Percentiles rank a stretch among this genome's conserved stretches.
phyloP scores from a whole-genome alignment of 2,888 invertebrate genomes.

The Sylvicola cinctus region DNA sequence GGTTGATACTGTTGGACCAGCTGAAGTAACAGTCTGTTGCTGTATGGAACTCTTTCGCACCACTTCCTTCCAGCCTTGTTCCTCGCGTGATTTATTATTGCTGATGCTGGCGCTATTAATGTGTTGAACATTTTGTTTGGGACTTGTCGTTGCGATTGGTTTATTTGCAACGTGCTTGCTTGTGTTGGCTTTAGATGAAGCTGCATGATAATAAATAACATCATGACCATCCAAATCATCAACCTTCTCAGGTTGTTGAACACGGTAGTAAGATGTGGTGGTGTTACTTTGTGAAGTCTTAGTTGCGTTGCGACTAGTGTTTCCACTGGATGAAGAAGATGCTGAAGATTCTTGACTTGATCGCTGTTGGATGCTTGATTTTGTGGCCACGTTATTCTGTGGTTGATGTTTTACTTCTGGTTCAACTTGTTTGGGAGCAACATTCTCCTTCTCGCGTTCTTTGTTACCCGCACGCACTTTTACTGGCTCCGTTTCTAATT shows the following conservation, averaged over 20 bases:
- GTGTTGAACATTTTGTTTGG: not conserved
- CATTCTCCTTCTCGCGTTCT: constrained; percentile 22
- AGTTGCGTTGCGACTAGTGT: not conserved
- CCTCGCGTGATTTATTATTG: constrained; percentile 33
- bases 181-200: not conserved
- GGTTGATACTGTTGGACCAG: constrained; percentile 10
- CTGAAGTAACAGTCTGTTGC: constrained; percentile 13
- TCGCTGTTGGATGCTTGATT: not conserved
- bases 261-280: no score
- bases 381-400: not conserved
- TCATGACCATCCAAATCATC: no score
- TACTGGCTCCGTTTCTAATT: not conserved
- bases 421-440: constrained; percentile 15
- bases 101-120: not conserved
- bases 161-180: not conserved
- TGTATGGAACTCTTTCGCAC: constrained; percentile 58
- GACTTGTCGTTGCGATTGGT: not conserved
- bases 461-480: constrained; percentile 6
- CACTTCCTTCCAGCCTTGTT: constrained; percentile 96
- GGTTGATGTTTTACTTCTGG: constrained; percentile 11
- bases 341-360: not conserved
- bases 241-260: no score
- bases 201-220: no score
- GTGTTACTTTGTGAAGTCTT: not conserved
- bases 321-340: not conserved